Percentiles rank a stretch among this genome's conserved stretches.
These are phyloP conservation scores for Cheilosia vulpina DNA, from an alignment of 2,888 invertebrate genomes.

Conservation along the genomic window DNA sequence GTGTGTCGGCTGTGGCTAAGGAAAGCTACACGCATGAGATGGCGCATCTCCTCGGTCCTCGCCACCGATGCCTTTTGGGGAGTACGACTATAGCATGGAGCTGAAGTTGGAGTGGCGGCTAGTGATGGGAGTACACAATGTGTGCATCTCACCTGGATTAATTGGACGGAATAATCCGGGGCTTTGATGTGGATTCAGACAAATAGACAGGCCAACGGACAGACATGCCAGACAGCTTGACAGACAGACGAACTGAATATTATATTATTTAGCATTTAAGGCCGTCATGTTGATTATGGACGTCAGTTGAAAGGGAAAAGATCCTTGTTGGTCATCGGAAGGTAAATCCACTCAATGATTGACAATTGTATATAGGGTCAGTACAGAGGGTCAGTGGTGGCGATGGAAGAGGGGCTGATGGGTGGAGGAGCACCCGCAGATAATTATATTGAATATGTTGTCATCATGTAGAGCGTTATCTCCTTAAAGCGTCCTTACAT, in stretches of 20 bases:
- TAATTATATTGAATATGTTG: too few relatives aligned
- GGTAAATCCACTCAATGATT: slow-evolving; percentile 31
- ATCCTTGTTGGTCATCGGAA: slow-evolving; percentile 50
- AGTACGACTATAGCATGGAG: background rate
- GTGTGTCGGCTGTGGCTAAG: slow-evolving; percentile 5
- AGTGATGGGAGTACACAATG: slow-evolving; percentile 66
- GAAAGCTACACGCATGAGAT: slow-evolving; percentile 56
- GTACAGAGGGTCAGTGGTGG: slow-evolving; percentile 16
- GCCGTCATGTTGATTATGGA: slow-evolving; percentile 67
- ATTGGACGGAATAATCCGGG: slow-evolving; percentile 72
- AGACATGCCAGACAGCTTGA: slow-evolving; percentile 64
- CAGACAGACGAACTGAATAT: slow-evolving; percentile 67
- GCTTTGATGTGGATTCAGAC: slow-evolving; percentile 71
- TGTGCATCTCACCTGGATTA: slow-evolving; percentile 73
- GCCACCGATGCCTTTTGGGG: background rate
- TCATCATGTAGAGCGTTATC: too few relatives aligned
- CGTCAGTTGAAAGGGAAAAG: slow-evolving; percentile 57
- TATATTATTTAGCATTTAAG: slow-evolving; percentile 72
- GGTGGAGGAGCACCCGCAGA: too few relatives aligned
- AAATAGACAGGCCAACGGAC: slow-evolving; percentile 69
- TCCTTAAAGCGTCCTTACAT: too few relatives aligned
- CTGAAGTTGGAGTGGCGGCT: slow-evolving; percentile 11
- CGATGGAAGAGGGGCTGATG: background rate
- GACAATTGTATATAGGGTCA: background rate
- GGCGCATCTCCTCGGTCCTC: slow-evolving; percentile 33